phyloP scores from a whole-genome alignment of 2,888 invertebrate genomes.

The Thelaira solivaga region DNA sequence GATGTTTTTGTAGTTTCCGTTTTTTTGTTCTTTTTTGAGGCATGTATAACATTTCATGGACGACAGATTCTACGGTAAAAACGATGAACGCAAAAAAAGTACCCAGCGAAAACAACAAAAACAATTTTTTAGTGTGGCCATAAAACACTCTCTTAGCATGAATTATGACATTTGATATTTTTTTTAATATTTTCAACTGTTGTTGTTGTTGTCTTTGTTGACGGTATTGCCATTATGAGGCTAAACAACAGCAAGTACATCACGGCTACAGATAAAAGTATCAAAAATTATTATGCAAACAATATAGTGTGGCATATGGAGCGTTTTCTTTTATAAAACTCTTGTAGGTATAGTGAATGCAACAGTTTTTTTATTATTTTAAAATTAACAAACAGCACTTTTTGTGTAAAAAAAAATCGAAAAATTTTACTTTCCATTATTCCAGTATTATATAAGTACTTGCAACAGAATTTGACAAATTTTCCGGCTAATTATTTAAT shows the following conservation, averaged over 20 bases:
- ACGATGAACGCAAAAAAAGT: background rate
- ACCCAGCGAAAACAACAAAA: background rate
- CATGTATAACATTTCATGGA: conserved; percentile 55
- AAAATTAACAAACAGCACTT: background rate
- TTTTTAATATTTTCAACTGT: conserved; percentile 2
- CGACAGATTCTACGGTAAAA: conserved; percentile 38
- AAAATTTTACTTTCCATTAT: background rate
- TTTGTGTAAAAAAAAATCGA: too few species aligned
- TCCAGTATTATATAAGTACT: conserved; percentile 19
- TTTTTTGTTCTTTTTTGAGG: background rate
- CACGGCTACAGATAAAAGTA: conserved; percentile 7
- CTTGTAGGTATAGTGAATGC: too few species aligned
- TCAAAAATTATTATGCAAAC: conserved; percentile 41
- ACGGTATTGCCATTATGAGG: conserved; percentile 6
- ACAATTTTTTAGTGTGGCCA: conserved; percentile 37
- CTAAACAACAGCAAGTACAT: conserved; percentile 20
- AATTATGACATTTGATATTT: conserved; percentile 65
- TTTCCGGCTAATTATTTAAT: too few species aligned
- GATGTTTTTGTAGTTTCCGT: background rate
- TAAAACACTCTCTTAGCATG: conserved; percentile 61
- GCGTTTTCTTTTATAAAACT: background rate
- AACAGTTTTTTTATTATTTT: background rate
- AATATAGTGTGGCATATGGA: conserved; percentile 26
- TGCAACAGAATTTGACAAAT: too few species aligned
- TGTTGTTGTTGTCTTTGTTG: background rate